phyloP scores from a whole-genome alignment of 2,888 invertebrate species.

The Poecilus cupreus region DNA sequence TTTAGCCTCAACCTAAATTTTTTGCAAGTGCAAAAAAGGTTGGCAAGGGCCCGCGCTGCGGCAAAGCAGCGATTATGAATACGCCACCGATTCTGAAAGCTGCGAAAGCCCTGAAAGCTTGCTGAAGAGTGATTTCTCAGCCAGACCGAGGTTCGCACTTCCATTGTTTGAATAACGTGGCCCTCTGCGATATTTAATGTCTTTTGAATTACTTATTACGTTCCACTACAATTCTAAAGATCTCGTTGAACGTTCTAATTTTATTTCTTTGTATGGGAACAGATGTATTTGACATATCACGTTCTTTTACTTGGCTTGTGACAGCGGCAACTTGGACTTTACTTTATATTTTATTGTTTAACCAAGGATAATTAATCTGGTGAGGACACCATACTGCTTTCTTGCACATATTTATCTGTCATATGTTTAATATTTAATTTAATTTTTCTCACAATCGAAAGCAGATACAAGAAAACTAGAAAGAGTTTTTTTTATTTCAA shows the following conservation, averaged over 20 bases:
- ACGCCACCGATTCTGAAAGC: slow-evolving; percentile 27
- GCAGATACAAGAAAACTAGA: too few species aligned
- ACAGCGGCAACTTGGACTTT: neutral
- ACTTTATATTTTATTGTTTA: too few species aligned
- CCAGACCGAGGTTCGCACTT: neutral
- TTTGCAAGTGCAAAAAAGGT: neutral
- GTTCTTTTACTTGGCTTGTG: neutral
- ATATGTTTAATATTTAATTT: too few species aligned
- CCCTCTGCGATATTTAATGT: slow-evolving; percentile 23
- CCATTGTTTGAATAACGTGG: slow-evolving; percentile 32
- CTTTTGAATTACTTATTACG: slow-evolving; percentile 30
- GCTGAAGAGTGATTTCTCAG: slow-evolving; percentile 25
- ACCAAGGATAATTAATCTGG: too few species aligned
- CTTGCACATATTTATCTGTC: too few species aligned
- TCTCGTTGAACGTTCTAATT: slow-evolving; percentile 5
- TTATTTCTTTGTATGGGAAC: slow-evolving; percentile 4
- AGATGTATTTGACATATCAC: slow-evolving; percentile 1
- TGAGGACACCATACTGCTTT: too few species aligned
- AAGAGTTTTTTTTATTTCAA: too few species aligned
- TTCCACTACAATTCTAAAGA: neutral
- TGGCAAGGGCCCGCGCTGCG: slow-evolving; percentile 9
- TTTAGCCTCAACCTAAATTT: neutral
- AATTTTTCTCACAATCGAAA: too few species aligned
- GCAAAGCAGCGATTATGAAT: slow-evolving; percentile 14
- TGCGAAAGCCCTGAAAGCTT: slow-evolving; percentile 21